These are phyloP conservation scores for Hedychridium roseum DNA, from an alignment of 2,888 invertebrate genomes.

Conservation along the genomic window DNA sequence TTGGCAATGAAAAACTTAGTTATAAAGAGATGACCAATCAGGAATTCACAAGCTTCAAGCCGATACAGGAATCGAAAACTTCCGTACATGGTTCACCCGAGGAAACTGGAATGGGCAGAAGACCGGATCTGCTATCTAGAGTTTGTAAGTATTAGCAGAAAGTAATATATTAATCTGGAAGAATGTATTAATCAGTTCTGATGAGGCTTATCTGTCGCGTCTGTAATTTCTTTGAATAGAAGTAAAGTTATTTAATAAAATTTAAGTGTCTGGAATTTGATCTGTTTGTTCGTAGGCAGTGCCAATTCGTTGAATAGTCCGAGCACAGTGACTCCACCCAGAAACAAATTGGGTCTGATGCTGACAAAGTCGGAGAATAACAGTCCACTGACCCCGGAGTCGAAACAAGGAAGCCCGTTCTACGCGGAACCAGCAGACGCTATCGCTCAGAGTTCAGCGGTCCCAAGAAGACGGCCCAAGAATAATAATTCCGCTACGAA, in stretches of 20 bases:
- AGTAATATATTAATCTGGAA: no score
- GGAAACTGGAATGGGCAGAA: conserved; percentile 50
- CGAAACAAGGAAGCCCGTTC: conserved; percentile 83
- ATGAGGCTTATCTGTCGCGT: no score
- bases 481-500: conserved; percentile 52
- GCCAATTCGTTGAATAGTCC: conserved; percentile 68
- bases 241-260: no score
- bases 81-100: conserved; percentile 45
- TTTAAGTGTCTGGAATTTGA: no score
- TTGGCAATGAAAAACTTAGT: conserved; percentile 52
- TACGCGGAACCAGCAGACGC: conserved; percentile 92
- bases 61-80: conserved; percentile 50
- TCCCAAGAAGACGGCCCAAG: conserved; percentile 50
- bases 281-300: no score
- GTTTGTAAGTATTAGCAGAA: conserved; percentile 56
- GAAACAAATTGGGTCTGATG: conserved; percentile 55
- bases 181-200: no score
- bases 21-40: conserved; percentile 58
- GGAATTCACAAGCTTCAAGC: conserved; percentile 60
- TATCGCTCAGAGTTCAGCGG: conserved; percentile 67
- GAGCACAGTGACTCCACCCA: conserved; percentile 54
- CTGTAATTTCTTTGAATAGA: no score
- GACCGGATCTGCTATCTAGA: conserved; percentile 59
- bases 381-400: conserved; percentile 56
- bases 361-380: conserved; percentile 55